Conservation (phyloP, 2,797 vertebrate genomes). For the Pipistrellus pipistrellus region DNA sequence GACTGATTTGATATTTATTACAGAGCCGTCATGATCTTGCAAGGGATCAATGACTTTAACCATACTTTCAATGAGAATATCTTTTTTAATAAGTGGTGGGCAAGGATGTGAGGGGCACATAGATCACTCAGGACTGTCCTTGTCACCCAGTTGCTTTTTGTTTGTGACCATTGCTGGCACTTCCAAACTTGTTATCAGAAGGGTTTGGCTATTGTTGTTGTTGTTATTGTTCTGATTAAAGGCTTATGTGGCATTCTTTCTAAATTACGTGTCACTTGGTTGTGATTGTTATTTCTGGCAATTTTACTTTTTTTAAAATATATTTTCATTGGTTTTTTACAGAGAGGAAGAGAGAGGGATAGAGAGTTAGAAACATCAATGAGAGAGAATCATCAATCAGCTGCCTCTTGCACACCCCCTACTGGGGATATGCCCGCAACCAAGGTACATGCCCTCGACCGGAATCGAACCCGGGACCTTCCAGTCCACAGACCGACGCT, state of each 20-base stretch:
- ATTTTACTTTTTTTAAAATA: slow-evolving; percentile 1
- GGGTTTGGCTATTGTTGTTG: background rate
- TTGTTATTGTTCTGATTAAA: slow-evolving; percentile 76
- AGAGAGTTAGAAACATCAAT: too few relatives aligned
- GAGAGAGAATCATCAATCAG: too few relatives aligned
- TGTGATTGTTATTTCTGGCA: slow-evolving; percentile 77
- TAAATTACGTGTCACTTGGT: slow-evolving; percentile 78
- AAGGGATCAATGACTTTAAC: slow-evolving; percentile 53
- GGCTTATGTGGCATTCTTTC: slow-evolving; percentile 51
- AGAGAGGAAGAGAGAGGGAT: too few relatives aligned
- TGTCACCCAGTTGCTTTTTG: slow-evolving; percentile 64
- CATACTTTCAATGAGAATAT: slow-evolving; percentile 73
- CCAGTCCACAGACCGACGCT: too few relatives aligned
- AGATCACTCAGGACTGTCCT: slow-evolving; percentile 63
- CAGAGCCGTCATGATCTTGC: slow-evolving; percentile 66
- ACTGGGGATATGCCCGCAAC: too few relatives aligned
- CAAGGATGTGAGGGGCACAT: background rate
- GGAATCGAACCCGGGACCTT: too few relatives aligned
- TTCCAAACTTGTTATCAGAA: background rate
- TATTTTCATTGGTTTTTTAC: too few relatives aligned
- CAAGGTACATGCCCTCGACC: too few relatives aligned
- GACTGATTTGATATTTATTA: slow-evolving; percentile 75
- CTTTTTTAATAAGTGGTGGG: slow-evolving; percentile 51
- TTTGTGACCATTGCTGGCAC: slow-evolving; percentile 29
- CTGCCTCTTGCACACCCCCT: too few relatives aligned